Evolutionary conservation across 2,113 vertebrate genomes (phyloP).

Genomic region (Aix galericulata): DNA sequence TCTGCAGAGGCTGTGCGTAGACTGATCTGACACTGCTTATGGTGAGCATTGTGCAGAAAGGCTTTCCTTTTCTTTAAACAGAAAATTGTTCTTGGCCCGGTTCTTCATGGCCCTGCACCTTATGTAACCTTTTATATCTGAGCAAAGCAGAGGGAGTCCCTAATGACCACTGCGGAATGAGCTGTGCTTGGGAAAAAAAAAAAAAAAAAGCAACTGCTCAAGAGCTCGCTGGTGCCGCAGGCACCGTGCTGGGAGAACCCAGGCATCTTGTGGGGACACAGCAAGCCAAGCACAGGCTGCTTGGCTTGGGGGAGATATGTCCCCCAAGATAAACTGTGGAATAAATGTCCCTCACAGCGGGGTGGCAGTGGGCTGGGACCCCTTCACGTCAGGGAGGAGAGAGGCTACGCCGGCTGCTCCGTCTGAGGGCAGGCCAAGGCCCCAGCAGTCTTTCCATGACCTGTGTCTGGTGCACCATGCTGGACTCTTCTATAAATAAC

Average conservation of each 20-base stretch:
- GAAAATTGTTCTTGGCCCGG: not conserved
- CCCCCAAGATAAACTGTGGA: no score
- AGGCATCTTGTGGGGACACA: not conserved
- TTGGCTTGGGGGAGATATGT: not conserved
- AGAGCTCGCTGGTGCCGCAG: not conserved
- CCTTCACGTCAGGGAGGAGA: not conserved
- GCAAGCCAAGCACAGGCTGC: not conserved
- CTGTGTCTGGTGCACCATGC: not conserved
- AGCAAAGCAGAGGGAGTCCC: not conserved
- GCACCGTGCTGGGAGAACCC: not conserved
- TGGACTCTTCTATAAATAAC: slow-evolving; percentile 52
- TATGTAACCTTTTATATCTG: not conserved
- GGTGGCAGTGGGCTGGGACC: not conserved
- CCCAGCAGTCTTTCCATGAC: not conserved
- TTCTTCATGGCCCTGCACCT: not conserved
- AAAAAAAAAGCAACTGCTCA: not conserved
- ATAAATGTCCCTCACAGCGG: fast-evolving
- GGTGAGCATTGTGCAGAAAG: not conserved
- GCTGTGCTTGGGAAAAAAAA: not conserved
- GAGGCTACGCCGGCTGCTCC: not conserved
- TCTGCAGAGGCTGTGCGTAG: not conserved
- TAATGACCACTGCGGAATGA: fast-evolving
- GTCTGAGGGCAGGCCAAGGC: not conserved
- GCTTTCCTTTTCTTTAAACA: not conserved
- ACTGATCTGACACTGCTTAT: not conserved